Base-by-base conservation (phyloP, 2,113 vertebrate species). In the Melanostigma gelatinosum region DNA sequence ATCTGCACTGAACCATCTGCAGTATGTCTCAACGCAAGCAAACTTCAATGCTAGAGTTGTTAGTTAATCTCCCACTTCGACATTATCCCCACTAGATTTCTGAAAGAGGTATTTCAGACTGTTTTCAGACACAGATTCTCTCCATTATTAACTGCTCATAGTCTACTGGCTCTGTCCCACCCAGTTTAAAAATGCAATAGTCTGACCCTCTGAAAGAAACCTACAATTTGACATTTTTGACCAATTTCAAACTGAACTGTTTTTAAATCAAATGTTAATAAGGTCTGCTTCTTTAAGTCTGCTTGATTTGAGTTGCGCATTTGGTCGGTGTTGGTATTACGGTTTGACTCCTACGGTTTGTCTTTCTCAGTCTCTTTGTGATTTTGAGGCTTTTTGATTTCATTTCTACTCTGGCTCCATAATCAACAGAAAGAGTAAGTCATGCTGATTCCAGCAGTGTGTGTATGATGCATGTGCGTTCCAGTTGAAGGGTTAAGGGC, bases 251-350 rank as follows among this genome's bases (percentile, higher is more conserved):
- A 46, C 48, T 52, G 3, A 52, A 4, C 22, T 55, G 6, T 55
- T 55, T 10, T 55, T 9, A 55, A 12, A 8, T 54, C 9, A 54
- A 54, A 54, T 44, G 11, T 44, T 12, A 46, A 6, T 24, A 55
- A 22, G 22, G 48, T 52, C 48, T 52, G 48, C 8, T 52, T 20
- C 22, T 1, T n/a, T n/a, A 54, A n/a, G 11, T 54, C 20, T n/a
- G 52, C 3, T 54, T 11, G 52, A 55, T 55, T 55, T 55, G 20
- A 55, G n/a, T 55, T 55, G n/a, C n/a, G 52, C 3, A 54, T 54
- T 54, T 54, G 52, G 52, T 11, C 52, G n/a, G n/a, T 55, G 52
- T 55, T 55, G 52, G 52, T 54, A n/a, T 54, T 54, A 54, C n/a
- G 52, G 52, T 55, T 55, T 55, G 10, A 54, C 52, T 54, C 52